A percentile compares a stretch with the other conserved stretches of the same genome.
Evolutionary conservation across 2,888 invertebrate species (phyloP).

Genomic region (Xylophagus ater): DNA sequence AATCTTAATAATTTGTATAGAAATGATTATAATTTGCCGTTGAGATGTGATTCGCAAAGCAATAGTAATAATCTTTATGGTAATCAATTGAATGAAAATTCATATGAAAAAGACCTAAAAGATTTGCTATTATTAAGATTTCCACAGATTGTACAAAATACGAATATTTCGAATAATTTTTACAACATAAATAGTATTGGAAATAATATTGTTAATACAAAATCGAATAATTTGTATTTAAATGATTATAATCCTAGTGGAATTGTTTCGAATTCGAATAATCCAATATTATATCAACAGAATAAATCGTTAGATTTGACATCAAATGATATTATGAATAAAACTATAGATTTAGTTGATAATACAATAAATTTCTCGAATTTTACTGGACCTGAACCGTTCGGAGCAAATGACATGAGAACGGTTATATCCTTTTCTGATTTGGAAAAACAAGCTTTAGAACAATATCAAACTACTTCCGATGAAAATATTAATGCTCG

Average conservation of each 20-base stretch:
- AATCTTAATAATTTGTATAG: not conserved
- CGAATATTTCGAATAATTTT: not conserved
- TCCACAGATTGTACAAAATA: slow-evolving; percentile 6
- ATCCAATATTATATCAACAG: no score
- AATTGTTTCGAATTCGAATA: not conserved
- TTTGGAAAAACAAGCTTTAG: slow-evolving; percentile 15
- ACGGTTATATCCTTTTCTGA: slow-evolving; percentile 14
- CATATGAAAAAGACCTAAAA: slow-evolving; percentile 5
- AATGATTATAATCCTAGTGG: not conserved
- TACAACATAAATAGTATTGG: slow-evolving; percentile 4
- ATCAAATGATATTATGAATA: no score
- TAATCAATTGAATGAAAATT: not conserved
- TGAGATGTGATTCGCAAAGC: not conserved
- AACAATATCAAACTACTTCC: slow-evolving; percentile 15
- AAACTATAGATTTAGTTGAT: no score
- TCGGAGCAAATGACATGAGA: not conserved
- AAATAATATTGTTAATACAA: no score
- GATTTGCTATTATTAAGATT: slow-evolving; percentile 1
- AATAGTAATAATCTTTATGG: not conserved
- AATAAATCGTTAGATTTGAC: no score
- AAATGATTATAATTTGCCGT: slow-evolving; percentile 1
- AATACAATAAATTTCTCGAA: no score
- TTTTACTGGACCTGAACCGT: no score
- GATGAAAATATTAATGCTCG: slow-evolving; percentile 14
- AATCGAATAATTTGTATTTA: not conserved